These are phyloP conservation scores for Amblyopsis hoosieri DNA, from an alignment of 2,797 vertebrate species.

Conservation along the genomic window DNA sequence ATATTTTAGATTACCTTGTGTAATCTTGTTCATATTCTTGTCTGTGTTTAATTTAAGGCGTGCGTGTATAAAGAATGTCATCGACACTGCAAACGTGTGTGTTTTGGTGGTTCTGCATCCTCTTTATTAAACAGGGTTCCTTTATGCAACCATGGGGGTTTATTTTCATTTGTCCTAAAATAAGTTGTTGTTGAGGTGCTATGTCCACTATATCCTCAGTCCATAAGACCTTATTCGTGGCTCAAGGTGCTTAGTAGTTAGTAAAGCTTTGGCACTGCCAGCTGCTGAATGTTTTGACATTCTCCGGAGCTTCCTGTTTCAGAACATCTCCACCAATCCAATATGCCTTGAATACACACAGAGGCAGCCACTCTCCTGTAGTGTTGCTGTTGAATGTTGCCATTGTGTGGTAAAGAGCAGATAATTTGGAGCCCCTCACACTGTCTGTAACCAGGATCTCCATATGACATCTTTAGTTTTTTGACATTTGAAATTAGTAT, in stretches of 20 bases:
- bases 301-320: conserved; percentile 48
- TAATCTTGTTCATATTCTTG: conserved; percentile 13
- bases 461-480: too few species aligned
- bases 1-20: conserved; percentile 2
- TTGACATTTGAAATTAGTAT: too few species aligned
- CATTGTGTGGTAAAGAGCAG: too few species aligned
- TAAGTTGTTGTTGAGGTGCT: conserved; percentile 51
- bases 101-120: conserved; percentile 10
- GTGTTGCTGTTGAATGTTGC: too few species aligned
- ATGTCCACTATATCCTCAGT: conserved; percentile 1
- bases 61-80: conserved; percentile 15
- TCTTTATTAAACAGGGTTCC: conserved; percentile 28
- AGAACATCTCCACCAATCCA: conserved; percentile 5
- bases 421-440: too few species aligned
- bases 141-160: conserved; percentile 46
- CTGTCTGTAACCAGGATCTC: too few species aligned
- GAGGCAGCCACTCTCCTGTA: too few species aligned
- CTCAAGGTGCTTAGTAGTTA: conserved; percentile 51
- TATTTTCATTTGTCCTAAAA: conserved; percentile 65
- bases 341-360: conserved; percentile 20
- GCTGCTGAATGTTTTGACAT: conserved; percentile 36
- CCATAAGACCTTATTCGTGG: conserved; percentile 13
- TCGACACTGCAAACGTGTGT: conserved; percentile 13
- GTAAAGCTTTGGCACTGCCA: conserved; percentile 16
- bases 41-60: conserved; percentile 10